These are phyloP conservation scores for Polymixis lichenea DNA, from an alignment of 2,888 invertebrate species.

Conservation along the genomic window DNA sequence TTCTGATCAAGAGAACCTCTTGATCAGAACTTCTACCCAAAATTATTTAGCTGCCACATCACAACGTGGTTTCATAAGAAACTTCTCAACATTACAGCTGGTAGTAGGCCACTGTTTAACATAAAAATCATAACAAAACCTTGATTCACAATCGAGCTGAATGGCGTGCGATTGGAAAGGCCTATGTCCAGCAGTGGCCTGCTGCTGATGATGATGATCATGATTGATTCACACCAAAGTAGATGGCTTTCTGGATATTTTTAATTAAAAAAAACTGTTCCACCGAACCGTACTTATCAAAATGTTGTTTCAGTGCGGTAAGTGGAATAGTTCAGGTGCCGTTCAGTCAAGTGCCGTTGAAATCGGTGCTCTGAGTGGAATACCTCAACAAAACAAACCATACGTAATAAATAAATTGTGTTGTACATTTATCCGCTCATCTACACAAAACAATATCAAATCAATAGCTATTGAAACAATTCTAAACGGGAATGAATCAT, in stretches of 20 bases:
- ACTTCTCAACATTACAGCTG: background rate
- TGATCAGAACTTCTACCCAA: background rate
- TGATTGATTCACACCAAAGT: too few relatives aligned
- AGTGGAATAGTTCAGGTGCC: background rate
- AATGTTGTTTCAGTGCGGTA: background rate
- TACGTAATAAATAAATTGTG: background rate
- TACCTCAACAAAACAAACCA: conserved; percentile 1
- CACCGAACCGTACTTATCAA: background rate
- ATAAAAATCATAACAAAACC: background rate
- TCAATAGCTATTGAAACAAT: conserved; percentile 32
- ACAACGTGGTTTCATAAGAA: background rate
- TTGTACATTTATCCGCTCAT: conserved; percentile 4
- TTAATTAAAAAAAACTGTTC: too few relatives aligned
- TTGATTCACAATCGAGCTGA: background rate
- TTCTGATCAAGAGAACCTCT: background rate
- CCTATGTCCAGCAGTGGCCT: too few relatives aligned
- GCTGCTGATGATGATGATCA: too few relatives aligned
- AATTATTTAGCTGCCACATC: background rate
- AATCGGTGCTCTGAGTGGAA: background rate
- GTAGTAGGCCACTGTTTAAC: background rate
- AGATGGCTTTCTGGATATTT: too few relatives aligned
- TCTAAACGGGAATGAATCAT: conserved; percentile 19
- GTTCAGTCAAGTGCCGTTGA: background rate
- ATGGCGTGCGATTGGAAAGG: too few relatives aligned
- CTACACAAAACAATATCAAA: conserved; percentile 21